Evolutionary conservation across 2,113 vertebrate species (phyloP).

Genomic region (Salvator merianae): DNA sequence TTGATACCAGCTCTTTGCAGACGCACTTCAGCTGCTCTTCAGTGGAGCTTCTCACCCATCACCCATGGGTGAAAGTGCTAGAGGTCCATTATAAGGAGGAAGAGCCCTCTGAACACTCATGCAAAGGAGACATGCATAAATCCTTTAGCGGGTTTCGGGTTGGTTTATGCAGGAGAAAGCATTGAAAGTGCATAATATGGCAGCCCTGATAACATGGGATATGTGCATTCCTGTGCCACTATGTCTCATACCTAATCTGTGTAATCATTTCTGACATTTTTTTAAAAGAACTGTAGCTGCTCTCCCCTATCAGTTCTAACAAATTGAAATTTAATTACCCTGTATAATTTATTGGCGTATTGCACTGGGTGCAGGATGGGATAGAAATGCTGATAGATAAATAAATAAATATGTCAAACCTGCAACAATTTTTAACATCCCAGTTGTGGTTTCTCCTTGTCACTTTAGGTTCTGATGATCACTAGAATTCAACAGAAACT

Average conservation of each 20-base stretch:
- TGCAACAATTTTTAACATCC: slow-evolving; percentile 40
- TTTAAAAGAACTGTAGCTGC: slow-evolving; percentile 2
- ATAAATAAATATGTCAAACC: background rate
- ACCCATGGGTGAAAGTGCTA: background rate
- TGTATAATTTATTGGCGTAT: too few species aligned
- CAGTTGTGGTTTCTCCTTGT: slow-evolving; percentile 30
- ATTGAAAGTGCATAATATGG: background rate
- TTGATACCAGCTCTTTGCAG: background rate
- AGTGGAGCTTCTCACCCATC: too few species aligned
- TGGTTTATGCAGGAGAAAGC: background rate
- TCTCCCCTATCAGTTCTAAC: too few species aligned
- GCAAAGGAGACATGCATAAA: background rate
- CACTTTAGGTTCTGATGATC: slow-evolving; percentile 24
- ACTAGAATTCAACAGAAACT: background rate
- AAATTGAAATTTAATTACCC: too few species aligned
- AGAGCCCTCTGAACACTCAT: background rate
- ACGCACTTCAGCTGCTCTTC: background rate
- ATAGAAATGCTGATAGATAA: too few species aligned
- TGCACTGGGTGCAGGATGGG: too few species aligned
- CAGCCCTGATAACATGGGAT: too few species aligned
- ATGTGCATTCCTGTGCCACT: background rate
- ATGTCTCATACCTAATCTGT: background rate
- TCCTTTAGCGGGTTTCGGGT: background rate
- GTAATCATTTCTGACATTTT: slow-evolving; percentile 15
- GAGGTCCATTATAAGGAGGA: background rate